These are phyloP conservation scores for Cyclura pinguis DNA, from an alignment of 2,797 vertebrate genomes.

Conservation along the genomic window DNA sequence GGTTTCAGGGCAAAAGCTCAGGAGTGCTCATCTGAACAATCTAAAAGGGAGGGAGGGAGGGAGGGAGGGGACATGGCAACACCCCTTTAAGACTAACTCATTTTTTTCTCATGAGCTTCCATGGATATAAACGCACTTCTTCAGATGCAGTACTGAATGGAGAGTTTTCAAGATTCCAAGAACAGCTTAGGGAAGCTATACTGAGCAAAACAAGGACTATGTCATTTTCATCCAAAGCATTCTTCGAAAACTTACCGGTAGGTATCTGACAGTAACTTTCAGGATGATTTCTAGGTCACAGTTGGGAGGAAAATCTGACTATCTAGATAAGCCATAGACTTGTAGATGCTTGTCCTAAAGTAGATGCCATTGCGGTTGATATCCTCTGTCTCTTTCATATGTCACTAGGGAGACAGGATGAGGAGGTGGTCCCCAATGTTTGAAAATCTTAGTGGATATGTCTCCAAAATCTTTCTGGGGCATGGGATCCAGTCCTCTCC, in stretches of 20 bases:
- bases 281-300: neutral
- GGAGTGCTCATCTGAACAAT: neutral
- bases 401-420: neutral
- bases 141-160: no score
- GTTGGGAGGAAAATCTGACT: neutral
- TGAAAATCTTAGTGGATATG: neutral
- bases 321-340: neutral
- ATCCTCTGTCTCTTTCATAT: neutral
- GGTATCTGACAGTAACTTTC: neutral
- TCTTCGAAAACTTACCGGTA: neutral
- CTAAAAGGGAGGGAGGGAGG: neutral
- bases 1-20: neutral
- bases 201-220: neutral
- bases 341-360: neutral
- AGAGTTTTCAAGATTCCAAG: neutral
- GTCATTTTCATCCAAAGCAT: neutral
- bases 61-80: no score
- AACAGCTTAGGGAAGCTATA: neutral
- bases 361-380: neutral
- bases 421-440: neutral
- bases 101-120: no score
- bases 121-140: no score
- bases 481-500: neutral
- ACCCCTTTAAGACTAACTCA: no score
- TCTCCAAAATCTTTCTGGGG: neutral